Percentiles rank a stretch among this genome's conserved stretches.
These are phyloP conservation scores for Hecatera dysodea DNA, from an alignment of 2,888 invertebrate genomes.

Conservation along the genomic window DNA sequence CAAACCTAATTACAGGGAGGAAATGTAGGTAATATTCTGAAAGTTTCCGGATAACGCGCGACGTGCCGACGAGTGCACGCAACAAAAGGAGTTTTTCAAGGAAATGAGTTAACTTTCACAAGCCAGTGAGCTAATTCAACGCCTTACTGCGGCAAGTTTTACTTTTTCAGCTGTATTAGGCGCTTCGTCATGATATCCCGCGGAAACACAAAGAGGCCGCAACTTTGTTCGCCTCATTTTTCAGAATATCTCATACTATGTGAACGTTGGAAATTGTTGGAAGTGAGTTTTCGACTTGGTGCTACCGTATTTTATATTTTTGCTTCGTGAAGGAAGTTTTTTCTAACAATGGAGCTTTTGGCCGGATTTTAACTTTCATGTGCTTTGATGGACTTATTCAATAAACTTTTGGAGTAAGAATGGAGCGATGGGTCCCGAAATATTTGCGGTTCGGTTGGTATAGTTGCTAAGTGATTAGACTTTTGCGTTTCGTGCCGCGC, in stretches of 20 bases:
- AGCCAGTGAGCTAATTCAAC: conserved; percentile 74
- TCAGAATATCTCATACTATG: conserved; percentile 50
- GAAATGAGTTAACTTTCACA: conserved; percentile 86
- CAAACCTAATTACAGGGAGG: conserved; percentile 81
- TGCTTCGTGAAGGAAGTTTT: conserved; percentile 16
- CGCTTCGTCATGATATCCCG: conserved; percentile 58
- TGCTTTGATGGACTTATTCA: conserved; percentile 27
- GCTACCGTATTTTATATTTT: conserved; percentile 47
- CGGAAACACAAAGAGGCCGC: conserved; percentile 40
- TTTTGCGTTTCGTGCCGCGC: background rate
- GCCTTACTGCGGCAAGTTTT: conserved; percentile 64
- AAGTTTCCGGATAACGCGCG: conserved; percentile 76
- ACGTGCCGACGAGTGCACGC: conserved; percentile 79
- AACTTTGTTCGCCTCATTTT: conserved; percentile 52
- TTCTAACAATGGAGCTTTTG: conserved; percentile 29
- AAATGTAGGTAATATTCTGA: conserved; percentile 79
- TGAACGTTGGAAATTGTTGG: conserved; percentile 48
- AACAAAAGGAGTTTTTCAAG: conserved; percentile 84
- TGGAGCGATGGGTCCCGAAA: background rate
- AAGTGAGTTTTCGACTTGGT: conserved; percentile 47
- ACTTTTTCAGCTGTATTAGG: conserved; percentile 64
- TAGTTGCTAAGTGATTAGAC: conserved; percentile 10
- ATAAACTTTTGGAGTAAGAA: conserved; percentile 11
- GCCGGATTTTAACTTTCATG: conserved; percentile 28
- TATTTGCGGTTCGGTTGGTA: background rate